Percentiles rank a stretch among this genome's conserved stretches.
Conservation (phyloP, 1,140 invertebrate species). For the Pogonomyrmex barbatus region DNA sequence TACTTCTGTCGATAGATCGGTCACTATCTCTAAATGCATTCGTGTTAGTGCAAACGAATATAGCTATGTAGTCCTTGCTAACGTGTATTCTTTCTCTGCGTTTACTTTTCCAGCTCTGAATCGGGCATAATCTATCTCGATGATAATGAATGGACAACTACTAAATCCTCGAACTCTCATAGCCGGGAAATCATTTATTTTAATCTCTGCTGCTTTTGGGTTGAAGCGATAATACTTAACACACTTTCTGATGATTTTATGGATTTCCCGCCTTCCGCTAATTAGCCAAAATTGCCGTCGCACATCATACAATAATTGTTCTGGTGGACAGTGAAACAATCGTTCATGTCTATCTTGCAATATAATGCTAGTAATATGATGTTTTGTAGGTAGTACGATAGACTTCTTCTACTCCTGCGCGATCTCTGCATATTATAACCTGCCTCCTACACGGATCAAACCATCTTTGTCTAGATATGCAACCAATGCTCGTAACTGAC, state of each 20-base stretch:
- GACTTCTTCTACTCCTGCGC: neutral
- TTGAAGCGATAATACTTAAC: neutral
- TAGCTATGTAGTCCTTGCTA: no score
- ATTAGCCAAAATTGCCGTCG: neutral
- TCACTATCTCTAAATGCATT: no score
- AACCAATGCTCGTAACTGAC: no score
- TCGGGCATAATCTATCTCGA: no score
- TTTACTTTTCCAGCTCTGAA: no score
- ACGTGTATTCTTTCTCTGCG: no score
- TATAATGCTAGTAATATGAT: no score
- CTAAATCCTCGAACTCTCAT: neutral
- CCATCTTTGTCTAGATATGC: no score
- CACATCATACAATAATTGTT: neutral
- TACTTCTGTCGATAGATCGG: no score
- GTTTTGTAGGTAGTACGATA: neutral
- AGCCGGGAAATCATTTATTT: neutral
- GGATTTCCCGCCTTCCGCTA: neutral
- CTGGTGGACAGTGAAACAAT: neutral
- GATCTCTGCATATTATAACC: neutral
- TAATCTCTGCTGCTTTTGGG: neutral
- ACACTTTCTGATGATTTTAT: neutral
- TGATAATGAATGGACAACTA: neutral
- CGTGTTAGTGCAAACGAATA: no score
- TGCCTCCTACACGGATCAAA: neutral
- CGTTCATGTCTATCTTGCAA: no score